Base-by-base conservation (phyloP, 2,797 vertebrate genomes). In the Lindbergichthys nudifrons region DNA sequence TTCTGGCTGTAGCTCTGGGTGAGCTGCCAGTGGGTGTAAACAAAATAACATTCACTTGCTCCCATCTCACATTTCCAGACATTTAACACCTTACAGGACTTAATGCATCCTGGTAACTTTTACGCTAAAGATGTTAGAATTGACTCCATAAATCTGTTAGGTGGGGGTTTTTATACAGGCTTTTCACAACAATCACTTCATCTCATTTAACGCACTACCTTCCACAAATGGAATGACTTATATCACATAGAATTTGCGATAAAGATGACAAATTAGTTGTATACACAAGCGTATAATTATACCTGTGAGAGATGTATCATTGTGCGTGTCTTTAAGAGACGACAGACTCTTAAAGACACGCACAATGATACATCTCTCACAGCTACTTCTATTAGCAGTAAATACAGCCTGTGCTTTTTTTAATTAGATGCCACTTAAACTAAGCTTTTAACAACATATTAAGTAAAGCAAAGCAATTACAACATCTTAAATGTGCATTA, bases 21-120 rank as follows among this genome's bases (percentile, higher is more conserved):
- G 78, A 61, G 73, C 79, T 89, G 84, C 77, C 78, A 90, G 73
- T 45, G 56, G 70, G 79, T 67, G 77, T 81, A 88, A 91, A 89
- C 83, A 92, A 87, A 87, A 30, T 81, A 71, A 79, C 32, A 73
- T 46, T 41, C 68, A 60, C 74, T 85, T 67, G 58, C 77, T 85
- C 67, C 65, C 59, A 51, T 48, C 54, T 90, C 78, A 84, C 70
- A 47, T 86, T 81, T 32, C 23, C 61, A 32, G 70, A 72, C 64
- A 75, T 83, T 83, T 82, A 87, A 88, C 79, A 89, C 70, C 68
- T 48, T 36, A 1, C 5, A 81, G 56, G 87, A 78, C 64, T 51
- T 74, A 59, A 88, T 75, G 59, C 71, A 85, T 89, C 79, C 77
- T 52, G 73, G 39, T 65, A 73, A 71, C 58, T 66, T 70, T 51